A percentile compares a stretch with the other conserved stretches of the same genome.
phyloP scores from a whole-genome alignment of 2,797 vertebrate genomes.

The Trachops cirrhosus region DNA sequence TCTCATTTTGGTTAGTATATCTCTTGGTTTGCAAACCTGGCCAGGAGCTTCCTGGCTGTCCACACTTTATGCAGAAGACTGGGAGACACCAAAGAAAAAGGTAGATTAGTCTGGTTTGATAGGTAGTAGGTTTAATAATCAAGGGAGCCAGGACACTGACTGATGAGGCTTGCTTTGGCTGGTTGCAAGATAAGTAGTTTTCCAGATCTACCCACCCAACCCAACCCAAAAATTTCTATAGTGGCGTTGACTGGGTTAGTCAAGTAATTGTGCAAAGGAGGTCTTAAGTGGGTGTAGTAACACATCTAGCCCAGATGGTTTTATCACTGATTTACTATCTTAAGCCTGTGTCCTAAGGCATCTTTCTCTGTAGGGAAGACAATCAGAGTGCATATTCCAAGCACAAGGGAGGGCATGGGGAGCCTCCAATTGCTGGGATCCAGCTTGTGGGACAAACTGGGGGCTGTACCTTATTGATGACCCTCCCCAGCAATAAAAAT shows the following conservation, averaged over 20 bases:
- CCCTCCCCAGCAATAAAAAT: background rate
- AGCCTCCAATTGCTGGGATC: too few species aligned
- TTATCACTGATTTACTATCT: background rate
- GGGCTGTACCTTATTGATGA: too few species aligned
- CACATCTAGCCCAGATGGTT: too few species aligned
- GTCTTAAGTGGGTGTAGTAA: background rate
- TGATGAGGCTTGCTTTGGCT: background rate
- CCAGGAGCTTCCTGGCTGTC: background rate
- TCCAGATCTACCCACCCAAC: background rate
- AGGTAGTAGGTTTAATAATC: background rate
- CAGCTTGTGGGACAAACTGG: background rate
- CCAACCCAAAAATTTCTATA: background rate
- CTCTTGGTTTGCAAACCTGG: background rate
- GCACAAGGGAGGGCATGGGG: too few species aligned
- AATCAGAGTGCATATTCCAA: background rate
- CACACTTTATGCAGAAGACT: too few species aligned
- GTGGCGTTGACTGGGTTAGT: background rate
- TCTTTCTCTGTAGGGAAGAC: background rate
- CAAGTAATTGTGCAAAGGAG: background rate
- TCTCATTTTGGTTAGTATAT: background rate
- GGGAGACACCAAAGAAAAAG: background rate
- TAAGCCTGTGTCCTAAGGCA: background rate
- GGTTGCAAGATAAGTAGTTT: background rate
- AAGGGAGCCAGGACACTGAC: too few species aligned
- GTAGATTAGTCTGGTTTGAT: background rate